These are phyloP conservation scores for Schizopygopsis malacanthus DNA, from an alignment of 2,797 vertebrate species.

Conservation along the genomic window DNA sequence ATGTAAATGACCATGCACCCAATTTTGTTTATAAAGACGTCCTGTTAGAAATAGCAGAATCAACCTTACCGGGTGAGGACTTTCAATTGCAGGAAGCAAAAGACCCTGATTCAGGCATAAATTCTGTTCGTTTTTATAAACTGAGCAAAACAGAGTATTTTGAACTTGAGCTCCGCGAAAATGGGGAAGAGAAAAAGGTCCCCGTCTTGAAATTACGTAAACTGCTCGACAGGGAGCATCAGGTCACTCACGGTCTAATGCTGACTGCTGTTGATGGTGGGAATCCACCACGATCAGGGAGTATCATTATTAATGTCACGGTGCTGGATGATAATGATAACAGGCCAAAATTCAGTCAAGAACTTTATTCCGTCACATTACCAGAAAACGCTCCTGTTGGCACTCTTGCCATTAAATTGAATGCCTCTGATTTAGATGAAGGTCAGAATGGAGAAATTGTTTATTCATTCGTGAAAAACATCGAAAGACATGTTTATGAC, in stretches of 20 bases:
- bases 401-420: constrained; percentile 61
- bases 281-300: constrained; percentile 69
- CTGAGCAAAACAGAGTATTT: constrained; percentile 73
- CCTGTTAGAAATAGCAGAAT: constrained; percentile 62
- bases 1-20: constrained; percentile 77
- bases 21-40: constrained; percentile 61
- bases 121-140: constrained; percentile 72
- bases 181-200: constrained; percentile 63
- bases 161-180: constrained; percentile 43
- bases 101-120: constrained; percentile 72
- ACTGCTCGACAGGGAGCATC: constrained; percentile 78
- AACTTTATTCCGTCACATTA: constrained; percentile 63
- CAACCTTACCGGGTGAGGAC: constrained; percentile 58
- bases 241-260: constrained; percentile 60
- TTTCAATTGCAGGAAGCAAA: constrained; percentile 73
- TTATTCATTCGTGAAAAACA: constrained; percentile 64
- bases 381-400: constrained; percentile 66
- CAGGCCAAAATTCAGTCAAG: constrained; percentile 72
- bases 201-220: constrained; percentile 73
- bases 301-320: constrained; percentile 71
- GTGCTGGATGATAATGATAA: constrained; percentile 83
- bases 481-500: constrained; percentile 56
- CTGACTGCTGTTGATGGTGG: constrained; percentile 74
- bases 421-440: constrained; percentile 71
- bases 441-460: constrained; percentile 65